Conservation (phyloP, 2,888 invertebrate species). For the Dicyrtomina minuta region DNA sequence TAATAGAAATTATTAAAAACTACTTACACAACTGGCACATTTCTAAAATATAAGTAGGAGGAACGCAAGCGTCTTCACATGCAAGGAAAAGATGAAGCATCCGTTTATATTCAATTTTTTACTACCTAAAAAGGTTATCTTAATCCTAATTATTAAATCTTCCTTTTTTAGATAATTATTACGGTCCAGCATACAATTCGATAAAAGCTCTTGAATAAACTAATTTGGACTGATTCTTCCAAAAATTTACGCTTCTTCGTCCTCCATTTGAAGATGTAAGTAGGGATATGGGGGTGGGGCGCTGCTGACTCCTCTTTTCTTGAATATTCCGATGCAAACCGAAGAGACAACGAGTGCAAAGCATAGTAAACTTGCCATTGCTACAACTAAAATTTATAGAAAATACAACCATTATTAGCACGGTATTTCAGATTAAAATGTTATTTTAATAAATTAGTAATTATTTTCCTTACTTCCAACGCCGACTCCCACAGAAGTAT, state of each 20-base stretch:
- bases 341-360: slow-evolving; percentile 13
- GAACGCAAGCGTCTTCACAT: too few species aligned
- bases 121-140: too few species aligned
- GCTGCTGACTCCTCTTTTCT: slow-evolving; percentile 17
- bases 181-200: too few species aligned
- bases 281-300: slow-evolving; percentile 47
- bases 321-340: slow-evolving; percentile 29
- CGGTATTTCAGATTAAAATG: not conserved
- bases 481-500: slow-evolving; percentile 26
- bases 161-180: too few species aligned
- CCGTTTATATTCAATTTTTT: too few species aligned
- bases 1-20: too few species aligned
- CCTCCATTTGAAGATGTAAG: slow-evolving; percentile 52
- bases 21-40: too few species aligned
- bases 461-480: slow-evolving; percentile 23
- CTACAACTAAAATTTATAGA: slow-evolving; percentile 7
- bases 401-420: not conserved
- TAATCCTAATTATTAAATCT: too few species aligned
- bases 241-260: slow-evolving; percentile 46
- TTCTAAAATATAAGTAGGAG: too few species aligned
- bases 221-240: too few species aligned
- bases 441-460: not conserved
- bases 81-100: too few species aligned
- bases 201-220: too few species aligned
- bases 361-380: not conserved